A percentile compares a stretch with the other conserved stretches of the same genome.
These are phyloP conservation scores for Sabatieria punctata DNA, from an alignment of 2,888 invertebrate species.

Conservation along the genomic window DNA sequence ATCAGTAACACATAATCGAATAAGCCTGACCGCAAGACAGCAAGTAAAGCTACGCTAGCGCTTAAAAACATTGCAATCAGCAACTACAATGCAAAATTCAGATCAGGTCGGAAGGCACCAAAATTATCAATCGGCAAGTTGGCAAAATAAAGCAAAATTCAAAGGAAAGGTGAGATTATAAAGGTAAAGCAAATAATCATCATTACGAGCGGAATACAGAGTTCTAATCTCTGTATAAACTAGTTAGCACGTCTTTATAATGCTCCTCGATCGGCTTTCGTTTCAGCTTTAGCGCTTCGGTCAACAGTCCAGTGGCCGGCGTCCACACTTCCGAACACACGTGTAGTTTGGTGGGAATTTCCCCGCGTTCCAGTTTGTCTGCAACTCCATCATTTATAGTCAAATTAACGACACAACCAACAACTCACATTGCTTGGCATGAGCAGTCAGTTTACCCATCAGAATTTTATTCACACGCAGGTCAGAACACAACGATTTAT, in stretches of 20 bases:
- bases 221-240: conserved; percentile 55
- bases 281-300: conserved; percentile 93
- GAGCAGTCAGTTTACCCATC: conserved; percentile 58
- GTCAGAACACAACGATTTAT: conserved; percentile 59
- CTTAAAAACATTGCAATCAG: no score
- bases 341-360: conserved; percentile 73
- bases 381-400: conserved; percentile 19
- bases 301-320: conserved; percentile 88
- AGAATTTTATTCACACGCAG: conserved; percentile 58
- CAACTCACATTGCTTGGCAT: conserved; percentile 63
- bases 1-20: no score
- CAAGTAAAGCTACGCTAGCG: no score
- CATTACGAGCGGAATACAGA: no score
- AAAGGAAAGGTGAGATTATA: no score
- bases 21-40: no score
- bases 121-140: no score
- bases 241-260: conserved; percentile 75
- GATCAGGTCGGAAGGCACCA: no score
- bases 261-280: conserved; percentile 84
- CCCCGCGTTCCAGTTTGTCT: conserved; percentile 78
- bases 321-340: conserved; percentile 86
- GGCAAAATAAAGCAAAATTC: no score
- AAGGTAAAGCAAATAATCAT: no score
- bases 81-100: no score
- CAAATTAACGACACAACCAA: conserved; percentile 11